phyloP scores from a whole-genome alignment of 2,797 vertebrate genomes.

The Premnoplex brunnescens region DNA sequence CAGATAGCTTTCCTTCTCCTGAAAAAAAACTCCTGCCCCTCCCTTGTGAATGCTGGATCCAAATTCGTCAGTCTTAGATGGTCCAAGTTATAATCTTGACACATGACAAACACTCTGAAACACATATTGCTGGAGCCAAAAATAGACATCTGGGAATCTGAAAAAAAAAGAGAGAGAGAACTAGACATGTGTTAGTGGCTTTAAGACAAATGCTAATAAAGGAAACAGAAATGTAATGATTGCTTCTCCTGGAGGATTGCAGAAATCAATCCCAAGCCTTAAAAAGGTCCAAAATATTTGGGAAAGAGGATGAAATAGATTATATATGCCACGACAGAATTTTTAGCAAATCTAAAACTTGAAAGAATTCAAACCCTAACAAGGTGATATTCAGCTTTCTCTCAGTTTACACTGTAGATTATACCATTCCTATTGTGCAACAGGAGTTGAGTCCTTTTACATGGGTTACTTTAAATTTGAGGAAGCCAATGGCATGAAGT shows the following conservation, averaged over 20 bases:
- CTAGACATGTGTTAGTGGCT: constrained; percentile 39
- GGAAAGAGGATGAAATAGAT: constrained; percentile 1
- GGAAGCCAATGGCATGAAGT: background rate
- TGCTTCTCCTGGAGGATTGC: constrained; percentile 28
- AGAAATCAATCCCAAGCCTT: constrained; percentile 30
- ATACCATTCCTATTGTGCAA: background rate
- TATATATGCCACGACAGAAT: constrained; percentile 15
- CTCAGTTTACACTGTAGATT: background rate
- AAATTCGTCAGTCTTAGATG: constrained; percentile 35
- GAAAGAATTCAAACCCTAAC: background rate
- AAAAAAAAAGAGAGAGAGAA: background rate
- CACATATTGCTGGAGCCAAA: constrained; percentile 56
- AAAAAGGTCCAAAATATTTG: constrained; percentile 30
- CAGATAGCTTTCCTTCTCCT: background rate
- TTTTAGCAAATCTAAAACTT: constrained; percentile 33
- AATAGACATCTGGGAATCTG: constrained; percentile 52
- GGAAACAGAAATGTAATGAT: constrained; percentile 47
- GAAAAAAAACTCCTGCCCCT: background rate
- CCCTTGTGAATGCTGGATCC: background rate
- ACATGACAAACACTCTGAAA: constrained; percentile 53
- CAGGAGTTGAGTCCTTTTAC: background rate
- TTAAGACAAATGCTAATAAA: constrained; percentile 64
- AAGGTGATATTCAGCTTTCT: background rate
- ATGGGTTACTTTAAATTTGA: background rate
- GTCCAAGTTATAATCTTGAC: constrained; percentile 44